These are phyloP conservation scores for Erythrocebus patas DNA, from an alignment of 2,113 vertebrate species.

Conservation along the genomic window DNA sequence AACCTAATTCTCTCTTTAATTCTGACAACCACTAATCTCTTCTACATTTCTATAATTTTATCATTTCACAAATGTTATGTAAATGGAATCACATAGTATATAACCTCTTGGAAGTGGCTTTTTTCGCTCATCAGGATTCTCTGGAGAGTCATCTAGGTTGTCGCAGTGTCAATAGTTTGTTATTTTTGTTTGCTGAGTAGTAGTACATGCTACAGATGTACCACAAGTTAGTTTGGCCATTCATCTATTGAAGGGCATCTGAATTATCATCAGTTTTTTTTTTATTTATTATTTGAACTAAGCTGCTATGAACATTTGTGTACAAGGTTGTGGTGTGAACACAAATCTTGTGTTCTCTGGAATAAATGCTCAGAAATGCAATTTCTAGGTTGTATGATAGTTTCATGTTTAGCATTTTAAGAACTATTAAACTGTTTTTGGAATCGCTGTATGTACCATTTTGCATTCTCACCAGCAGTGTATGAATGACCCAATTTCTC, in stretches of 20 bases:
- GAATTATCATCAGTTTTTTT: neutral
- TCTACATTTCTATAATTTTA: neutral
- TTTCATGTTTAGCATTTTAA: constrained; percentile 19
- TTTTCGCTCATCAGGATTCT: neutral
- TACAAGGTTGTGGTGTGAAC: neutral
- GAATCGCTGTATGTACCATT: neutral
- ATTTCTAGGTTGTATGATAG: neutral
- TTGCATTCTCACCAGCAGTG: neutral
- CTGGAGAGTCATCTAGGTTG: neutral
- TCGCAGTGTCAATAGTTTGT: neutral
- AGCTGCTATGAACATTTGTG: neutral
- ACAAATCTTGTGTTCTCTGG: neutral
- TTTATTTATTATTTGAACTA: neutral
- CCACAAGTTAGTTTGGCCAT: neutral
- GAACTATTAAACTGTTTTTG: neutral
- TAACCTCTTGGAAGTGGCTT: neutral
- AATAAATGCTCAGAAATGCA: neutral
- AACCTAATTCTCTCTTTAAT: neutral
- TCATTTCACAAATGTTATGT: neutral
- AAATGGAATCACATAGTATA: neutral
- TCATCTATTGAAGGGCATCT: neutral
- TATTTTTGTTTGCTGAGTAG: neutral
- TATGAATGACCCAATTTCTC: neutral
- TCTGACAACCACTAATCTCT: neutral
- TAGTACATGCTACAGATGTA: neutral